Percentiles rank a stretch among this genome's conserved stretches.
Evolutionary conservation across 2,888 invertebrate genomes (phyloP).

Genomic region (Eupithecia insigniata): DNA sequence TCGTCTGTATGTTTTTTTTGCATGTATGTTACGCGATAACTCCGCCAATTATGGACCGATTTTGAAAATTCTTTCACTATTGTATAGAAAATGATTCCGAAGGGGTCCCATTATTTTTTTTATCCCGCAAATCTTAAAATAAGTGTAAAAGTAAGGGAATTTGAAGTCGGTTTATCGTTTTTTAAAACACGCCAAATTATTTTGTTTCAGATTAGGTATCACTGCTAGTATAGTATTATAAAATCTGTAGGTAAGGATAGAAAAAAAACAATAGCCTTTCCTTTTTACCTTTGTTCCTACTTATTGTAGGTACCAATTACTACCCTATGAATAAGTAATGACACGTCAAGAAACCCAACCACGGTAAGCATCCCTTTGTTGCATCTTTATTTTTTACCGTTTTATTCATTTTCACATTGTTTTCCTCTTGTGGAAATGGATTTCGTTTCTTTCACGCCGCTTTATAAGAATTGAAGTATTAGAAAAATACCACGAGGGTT

Average conservation of each 20-base stretch:
- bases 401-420: conserved; percentile 8
- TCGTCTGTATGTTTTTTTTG: too few relatives aligned
- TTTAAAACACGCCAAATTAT: too few relatives aligned
- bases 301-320: neutral
- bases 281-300: neutral
- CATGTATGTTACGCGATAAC: too few relatives aligned
- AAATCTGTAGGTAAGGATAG: too few relatives aligned
- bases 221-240: too few relatives aligned
- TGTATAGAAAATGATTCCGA: too few relatives aligned
- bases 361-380: neutral
- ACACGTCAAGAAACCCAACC: neutral
- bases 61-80: too few relatives aligned
- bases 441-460: conserved; percentile 16
- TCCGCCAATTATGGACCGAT: too few relatives aligned
- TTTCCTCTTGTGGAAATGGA: conserved; percentile 14
- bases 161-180: too few relatives aligned
- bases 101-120: too few relatives aligned
- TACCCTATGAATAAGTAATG: neutral
- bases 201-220: too few relatives aligned
- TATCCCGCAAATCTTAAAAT: too few relatives aligned
- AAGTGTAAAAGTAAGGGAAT: neutral
- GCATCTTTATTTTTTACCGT: neutral
- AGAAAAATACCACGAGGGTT: conserved; percentile 20
- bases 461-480: conserved; percentile 25
- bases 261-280: neutral